Evolutionary conservation across 2,113 vertebrate species (phyloP), one percentile per base, ranked within the genome.

Genomic region (Channa maculata): DNA sequence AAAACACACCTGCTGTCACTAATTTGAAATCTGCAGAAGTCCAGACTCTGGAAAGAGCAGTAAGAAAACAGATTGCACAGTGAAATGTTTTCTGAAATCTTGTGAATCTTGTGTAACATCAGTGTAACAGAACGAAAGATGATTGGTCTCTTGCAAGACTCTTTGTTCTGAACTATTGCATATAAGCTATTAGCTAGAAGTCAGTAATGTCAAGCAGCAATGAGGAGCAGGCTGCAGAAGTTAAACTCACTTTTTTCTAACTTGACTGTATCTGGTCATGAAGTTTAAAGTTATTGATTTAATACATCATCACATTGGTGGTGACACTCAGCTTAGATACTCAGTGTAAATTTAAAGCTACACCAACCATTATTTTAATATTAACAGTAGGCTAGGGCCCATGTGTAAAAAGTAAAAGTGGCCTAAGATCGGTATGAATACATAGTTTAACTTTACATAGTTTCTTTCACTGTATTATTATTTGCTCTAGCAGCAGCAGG

Each of bases 1-100:
- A 39, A 62, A 82, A 52, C 44, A 64, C 33, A 51, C 24, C 58
- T 10, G 68, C 46, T 33, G 48, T 62, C 44, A 49, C 54, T 66
- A 36, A 73, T 61, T 57, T 43, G 55, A 50, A 65, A 38, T 51
- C 36, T 64, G 59, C 38, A 58, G 37, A 76, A 24, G 37, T 54
- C 34, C 52, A 53, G 43, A 46, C 33, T 3, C 43, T 36, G 36
- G 10, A 48, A 38, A 53, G 5, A 24, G 34, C 9, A 53, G 52
- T 33, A 33, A 65, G 33, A 34, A 33, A 46, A 12, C n/a, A 39
- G n/a, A 1, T n/a, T 12, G 8, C 5, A 11, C 1, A n/a, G n/a
- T 8, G 4, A 50, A n/a, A n/a, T n/a, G n/a, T n/a, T n/a, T n/a
- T n/a, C n/a, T n/a, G 13, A 12, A 24, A 24, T 24, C 24, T 24